phyloP scores from a whole-genome alignment of 1,140 invertebrate species.

The Plodia interpunctella region DNA sequence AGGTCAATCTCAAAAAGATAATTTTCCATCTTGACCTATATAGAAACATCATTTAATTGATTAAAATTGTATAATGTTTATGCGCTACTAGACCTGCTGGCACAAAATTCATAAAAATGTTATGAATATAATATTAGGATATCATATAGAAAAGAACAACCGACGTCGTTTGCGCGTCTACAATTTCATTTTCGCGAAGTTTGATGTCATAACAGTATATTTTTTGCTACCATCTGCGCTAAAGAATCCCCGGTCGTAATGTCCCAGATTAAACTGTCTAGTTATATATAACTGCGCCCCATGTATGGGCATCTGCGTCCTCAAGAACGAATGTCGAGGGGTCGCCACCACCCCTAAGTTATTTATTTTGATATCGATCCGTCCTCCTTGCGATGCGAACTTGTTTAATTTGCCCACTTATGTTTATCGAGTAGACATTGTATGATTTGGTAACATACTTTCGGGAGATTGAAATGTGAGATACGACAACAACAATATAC shows the following conservation, averaged over 20 bases:
- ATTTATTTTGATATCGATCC: conserved; percentile 63
- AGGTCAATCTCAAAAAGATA: no score
- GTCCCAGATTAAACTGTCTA: conserved; percentile 34
- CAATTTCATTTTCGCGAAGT: background rate
- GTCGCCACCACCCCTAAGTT: conserved; percentile 44
- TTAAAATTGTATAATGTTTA: no score
- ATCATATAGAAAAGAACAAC: background rate
- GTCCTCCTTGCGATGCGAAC: conserved; percentile 43
- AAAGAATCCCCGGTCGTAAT: conserved; percentile 11
- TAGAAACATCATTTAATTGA: no score
- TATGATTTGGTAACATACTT: background rate
- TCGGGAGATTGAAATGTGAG: background rate
- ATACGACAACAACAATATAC: no score
- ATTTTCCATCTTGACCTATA: no score
- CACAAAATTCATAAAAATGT: no score
- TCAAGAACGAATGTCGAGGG: conserved; percentile 39
- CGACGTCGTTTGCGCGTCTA: background rate
- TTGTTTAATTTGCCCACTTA: conserved; percentile 29
- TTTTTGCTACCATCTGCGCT: background rate
- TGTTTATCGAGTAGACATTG: background rate
- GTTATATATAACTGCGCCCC: conserved; percentile 33
- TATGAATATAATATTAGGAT: background rate
- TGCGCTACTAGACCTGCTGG: no score
- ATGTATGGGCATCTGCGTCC: conserved; percentile 54
- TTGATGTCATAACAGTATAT: background rate